These are phyloP conservation scores for Palythoa grandiflora DNA, from an alignment of 92 coral and sea anemone species.

Conservation along the genomic window DNA sequence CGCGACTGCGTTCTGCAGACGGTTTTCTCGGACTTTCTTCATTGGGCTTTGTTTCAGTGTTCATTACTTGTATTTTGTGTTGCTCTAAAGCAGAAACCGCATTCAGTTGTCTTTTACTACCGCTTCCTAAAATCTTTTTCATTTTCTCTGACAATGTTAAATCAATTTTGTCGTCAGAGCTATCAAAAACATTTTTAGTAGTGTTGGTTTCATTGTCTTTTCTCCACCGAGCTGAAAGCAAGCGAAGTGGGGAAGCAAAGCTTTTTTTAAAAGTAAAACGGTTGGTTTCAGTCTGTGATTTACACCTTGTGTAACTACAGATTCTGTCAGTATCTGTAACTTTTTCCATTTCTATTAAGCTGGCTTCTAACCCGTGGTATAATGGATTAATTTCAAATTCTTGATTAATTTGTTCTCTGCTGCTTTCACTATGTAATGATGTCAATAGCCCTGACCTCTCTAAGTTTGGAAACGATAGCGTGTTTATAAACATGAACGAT, in stretches of 20 bases:
- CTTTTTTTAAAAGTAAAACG: not conserved
- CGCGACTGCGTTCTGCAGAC: not conserved
- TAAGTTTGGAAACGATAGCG: not conserved
- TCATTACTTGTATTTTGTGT: not conserved
- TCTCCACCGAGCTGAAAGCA: constrained; percentile 23
- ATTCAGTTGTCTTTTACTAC: constrained; percentile 41
- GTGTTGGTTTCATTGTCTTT: not conserved
- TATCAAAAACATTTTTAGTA: not conserved
- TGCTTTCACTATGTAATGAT: not conserved
- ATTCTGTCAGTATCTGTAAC: not conserved
- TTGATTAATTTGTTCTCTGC: not conserved
- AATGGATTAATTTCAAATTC: not conserved
- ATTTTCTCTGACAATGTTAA: not conserved
- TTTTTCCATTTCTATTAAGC: not conserved
- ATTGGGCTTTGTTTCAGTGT: not conserved
- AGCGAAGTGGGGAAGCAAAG: not conserved
- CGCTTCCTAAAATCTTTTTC: not conserved
- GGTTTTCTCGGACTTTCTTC: not conserved
- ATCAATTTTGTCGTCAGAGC: not conserved
- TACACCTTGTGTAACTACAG: not conserved
- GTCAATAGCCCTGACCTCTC: not conserved
- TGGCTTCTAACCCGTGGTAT: not conserved
- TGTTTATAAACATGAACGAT: not conserved
- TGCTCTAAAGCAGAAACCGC: constrained; percentile 42
- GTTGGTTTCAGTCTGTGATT: not conserved